These are phyloP conservation scores for Drosophila hawaiiensis DNA, from an alignment of 2,888 invertebrate genomes.

Conservation along the genomic window DNA sequence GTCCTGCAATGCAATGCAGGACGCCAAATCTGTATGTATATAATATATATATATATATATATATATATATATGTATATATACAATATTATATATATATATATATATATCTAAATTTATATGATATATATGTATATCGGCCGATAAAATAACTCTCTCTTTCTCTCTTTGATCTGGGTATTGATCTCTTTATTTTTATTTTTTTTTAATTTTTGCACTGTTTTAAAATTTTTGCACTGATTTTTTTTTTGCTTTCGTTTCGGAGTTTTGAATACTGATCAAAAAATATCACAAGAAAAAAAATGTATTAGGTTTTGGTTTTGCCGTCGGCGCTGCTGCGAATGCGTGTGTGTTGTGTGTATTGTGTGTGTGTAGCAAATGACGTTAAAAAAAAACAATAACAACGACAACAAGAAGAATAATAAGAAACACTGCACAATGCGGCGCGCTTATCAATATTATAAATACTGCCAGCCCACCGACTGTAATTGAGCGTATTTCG, in stretches of 20 bases:
- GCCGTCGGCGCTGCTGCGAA: conserved; percentile 31
- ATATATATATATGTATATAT: conserved; percentile 20
- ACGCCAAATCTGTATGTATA: conserved; percentile 52
- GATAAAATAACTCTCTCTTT: conserved; percentile 7
- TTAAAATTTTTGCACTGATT: conserved; percentile 42
- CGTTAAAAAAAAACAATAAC: conserved; percentile 1
- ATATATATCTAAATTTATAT: conserved; percentile 17
- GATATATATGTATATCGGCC: conserved; percentile 12
- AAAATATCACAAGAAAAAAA: conserved; percentile 73
- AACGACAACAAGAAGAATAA: conserved; percentile 15
- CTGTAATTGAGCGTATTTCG: conserved; percentile 44
- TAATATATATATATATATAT: conserved; percentile 19
- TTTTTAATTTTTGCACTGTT: conserved; percentile 43
- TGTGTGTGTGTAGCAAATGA: conserved; percentile 6
- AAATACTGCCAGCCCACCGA: conserved; percentile 37
- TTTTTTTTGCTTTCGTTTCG: conserved; percentile 7
- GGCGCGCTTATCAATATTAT: conserved; percentile 48
- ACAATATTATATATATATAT: conserved; percentile 14
- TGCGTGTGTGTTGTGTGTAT: conserved; percentile 5
- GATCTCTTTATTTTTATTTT: conserved; percentile 4
- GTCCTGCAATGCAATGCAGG: conserved; percentile 82
- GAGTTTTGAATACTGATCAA: conserved; percentile 67
- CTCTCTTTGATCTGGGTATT: conserved; percentile 7
- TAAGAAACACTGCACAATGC: conserved; percentile 33
- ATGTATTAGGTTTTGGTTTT: conserved; percentile 3